Conservation (phyloP, 2,888 invertebrate genomes). For the Drosophila sordidapex region DNA sequence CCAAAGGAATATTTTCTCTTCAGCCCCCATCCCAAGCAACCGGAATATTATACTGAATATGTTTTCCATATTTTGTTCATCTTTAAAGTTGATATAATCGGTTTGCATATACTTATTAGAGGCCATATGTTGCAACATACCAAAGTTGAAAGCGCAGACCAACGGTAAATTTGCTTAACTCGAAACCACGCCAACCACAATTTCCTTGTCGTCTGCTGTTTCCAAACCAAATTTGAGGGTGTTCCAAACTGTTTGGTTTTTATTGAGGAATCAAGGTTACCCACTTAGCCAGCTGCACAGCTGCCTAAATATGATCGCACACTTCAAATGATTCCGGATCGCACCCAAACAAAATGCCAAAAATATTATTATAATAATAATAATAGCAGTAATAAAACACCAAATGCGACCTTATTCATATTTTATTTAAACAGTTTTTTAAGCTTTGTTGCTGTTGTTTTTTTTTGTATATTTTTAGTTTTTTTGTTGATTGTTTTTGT, state of each 20-base stretch:
- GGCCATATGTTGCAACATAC: not conserved
- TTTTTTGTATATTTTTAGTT: not conserved
- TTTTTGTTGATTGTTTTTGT: conserved; percentile 9
- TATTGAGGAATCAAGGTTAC: conserved; percentile 32
- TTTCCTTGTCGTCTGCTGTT: conserved; percentile 44
- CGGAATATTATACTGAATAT: not conserved
- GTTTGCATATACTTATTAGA: not conserved
- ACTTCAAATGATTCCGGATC: conserved; percentile 24
- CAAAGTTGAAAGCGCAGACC: not conserved
- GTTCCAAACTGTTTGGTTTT: conserved; percentile 3
- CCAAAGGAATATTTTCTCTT: not conserved
- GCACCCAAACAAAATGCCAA: conserved; percentile 1
- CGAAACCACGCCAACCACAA: conserved; percentile 8
- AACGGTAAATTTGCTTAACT: conserved; percentile 19
- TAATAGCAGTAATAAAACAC: conserved; percentile 15
- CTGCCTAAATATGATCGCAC: conserved; percentile 18
- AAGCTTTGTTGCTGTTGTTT: not conserved
- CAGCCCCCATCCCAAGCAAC: not conserved
- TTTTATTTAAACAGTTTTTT: conserved; percentile 49
- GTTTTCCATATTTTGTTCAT: not conserved
- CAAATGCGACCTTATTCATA: conserved; percentile 59
- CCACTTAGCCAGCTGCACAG: conserved; percentile 6
- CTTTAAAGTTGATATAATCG: not conserved
- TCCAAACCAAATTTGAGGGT: conserved; percentile 27
- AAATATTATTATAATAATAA: conserved; percentile 10